Percentiles rank a stretch among this genome's conserved stretches.
Conservation (phyloP, 2,888 invertebrate genomes). For the Siphlonurus alternatus region DNA sequence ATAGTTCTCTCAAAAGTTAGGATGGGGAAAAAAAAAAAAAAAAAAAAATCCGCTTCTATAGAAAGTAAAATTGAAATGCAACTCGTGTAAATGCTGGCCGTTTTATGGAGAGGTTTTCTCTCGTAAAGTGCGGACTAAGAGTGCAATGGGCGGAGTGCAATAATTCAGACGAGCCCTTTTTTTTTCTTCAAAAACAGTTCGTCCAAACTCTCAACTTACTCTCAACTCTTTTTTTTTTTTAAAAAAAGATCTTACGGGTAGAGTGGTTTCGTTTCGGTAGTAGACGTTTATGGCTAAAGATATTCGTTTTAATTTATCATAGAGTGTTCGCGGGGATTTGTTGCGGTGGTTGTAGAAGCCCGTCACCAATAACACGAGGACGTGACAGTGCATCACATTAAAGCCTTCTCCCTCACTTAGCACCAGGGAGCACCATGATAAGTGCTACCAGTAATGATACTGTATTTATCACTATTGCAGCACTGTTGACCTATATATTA, state of each 20-base stretch:
- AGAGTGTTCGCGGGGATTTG: background rate
- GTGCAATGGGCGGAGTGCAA: background rate
- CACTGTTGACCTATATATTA: too few species aligned
- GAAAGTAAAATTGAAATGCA: background rate
- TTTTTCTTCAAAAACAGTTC: background rate
- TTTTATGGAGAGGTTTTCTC: background rate
- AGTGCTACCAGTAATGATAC: too few species aligned
- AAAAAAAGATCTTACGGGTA: background rate
- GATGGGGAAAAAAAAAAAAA: too few species aligned
- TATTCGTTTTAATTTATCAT: background rate
- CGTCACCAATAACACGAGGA: background rate
- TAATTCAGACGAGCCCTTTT: background rate
- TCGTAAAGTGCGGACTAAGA: background rate
- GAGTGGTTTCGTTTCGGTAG: background rate
- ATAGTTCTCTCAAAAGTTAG: too few species aligned
- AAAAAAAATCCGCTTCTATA: too few species aligned
- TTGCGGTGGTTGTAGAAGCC: background rate
- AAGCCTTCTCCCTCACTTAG: background rate
- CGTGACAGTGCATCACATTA: background rate
- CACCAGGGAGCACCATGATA: background rate
- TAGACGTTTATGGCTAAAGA: background rate
- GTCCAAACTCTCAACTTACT: background rate
- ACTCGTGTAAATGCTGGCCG: background rate
- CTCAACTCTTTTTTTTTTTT: background rate
- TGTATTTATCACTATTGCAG: too few species aligned